Conservation (phyloP, 53 echinoderm and acorn worm species). For the Holothuria scabra region DNA sequence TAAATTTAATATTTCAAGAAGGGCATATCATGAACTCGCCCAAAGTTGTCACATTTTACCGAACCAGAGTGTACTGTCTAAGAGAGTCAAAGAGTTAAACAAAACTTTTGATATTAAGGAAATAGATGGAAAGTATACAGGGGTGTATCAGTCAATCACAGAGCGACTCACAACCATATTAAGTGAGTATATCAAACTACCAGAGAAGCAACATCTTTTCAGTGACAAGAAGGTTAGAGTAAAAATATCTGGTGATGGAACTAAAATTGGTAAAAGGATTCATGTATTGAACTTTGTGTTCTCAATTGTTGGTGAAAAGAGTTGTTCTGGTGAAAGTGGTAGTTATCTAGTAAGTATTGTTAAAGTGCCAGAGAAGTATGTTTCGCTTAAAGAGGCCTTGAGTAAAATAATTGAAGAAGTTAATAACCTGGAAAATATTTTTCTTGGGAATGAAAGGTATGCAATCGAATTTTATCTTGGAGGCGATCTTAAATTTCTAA, state of each 20-base stretch:
- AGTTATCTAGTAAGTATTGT: slow-evolving; percentile 11
- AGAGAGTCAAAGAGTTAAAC: not conserved
- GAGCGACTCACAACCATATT: not conserved
- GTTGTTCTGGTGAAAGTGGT: not conserved
- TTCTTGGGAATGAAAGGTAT: not conserved
- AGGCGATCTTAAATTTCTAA: not conserved
- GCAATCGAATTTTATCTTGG: not conserved
- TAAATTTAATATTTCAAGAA: slow-evolving; percentile 13
- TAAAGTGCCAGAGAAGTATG: slow-evolving; percentile 20
- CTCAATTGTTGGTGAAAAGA: slow-evolving; percentile 4
- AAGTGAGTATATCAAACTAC: not conserved
- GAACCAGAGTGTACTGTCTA: not conserved
- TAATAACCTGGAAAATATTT: not conserved
- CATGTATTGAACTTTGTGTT: slow-evolving; percentile 22
- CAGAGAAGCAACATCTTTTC: not conserved
- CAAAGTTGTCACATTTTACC: slow-evolving; percentile 20
- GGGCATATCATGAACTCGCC: slow-evolving; percentile 14
- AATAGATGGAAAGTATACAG: not conserved
- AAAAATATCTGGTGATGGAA: slow-evolving; percentile 29
- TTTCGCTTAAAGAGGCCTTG: not conserved
- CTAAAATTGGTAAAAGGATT: not conserved
- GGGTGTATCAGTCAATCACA: slow-evolving; percentile 10
- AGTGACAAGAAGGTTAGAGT: not conserved
- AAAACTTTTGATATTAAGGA: not conserved
- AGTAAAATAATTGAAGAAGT: not conserved